Percentiles rank a stretch among this genome's conserved stretches.
Evolutionary conservation across 2,888 invertebrate genomes (phyloP).

Genomic region (Leucozona laternaria): DNA sequence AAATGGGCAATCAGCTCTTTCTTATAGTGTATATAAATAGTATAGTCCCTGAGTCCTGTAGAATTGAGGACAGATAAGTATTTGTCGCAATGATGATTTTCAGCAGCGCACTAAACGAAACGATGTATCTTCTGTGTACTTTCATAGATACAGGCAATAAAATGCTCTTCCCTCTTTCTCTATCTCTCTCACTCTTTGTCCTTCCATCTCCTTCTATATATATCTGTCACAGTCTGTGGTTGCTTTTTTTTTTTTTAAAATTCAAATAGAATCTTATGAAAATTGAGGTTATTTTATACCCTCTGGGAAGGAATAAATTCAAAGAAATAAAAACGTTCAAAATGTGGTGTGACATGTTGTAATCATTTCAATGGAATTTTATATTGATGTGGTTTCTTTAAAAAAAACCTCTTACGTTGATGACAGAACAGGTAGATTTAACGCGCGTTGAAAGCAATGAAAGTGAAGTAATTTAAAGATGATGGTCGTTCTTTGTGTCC

Average conservation of each 20-base stretch:
- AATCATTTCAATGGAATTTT: slow-evolving; percentile 69
- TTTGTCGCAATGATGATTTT: slow-evolving; percentile 73
- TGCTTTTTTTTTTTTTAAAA: slow-evolving; percentile 19
- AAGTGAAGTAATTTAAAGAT: slow-evolving; percentile 8
- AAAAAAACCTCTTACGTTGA: slow-evolving; percentile 53
- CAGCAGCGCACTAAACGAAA: slow-evolving; percentile 61
- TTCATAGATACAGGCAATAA: slow-evolving; percentile 58
- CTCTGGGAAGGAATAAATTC: slow-evolving; percentile 44
- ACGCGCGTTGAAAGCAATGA: slow-evolving; percentile 12
- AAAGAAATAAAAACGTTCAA: slow-evolving; percentile 47
- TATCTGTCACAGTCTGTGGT: slow-evolving; percentile 1
- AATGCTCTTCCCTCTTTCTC: slow-evolving; percentile 41
- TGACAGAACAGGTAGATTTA: slow-evolving; percentile 35
- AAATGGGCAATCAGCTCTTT: slow-evolving; percentile 68
- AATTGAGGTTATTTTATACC: slow-evolving; percentile 49
- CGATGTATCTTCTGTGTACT: slow-evolving; percentile 58
- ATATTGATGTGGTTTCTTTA: slow-evolving; percentile 56
- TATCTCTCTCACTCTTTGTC: background rate
- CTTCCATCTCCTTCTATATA: background rate
- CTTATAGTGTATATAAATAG: background rate
- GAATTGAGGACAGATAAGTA: slow-evolving; percentile 71
- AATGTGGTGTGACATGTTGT: slow-evolving; percentile 58
- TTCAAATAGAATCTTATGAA: slow-evolving; percentile 46
- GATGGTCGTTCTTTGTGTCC: slow-evolving; percentile 7
- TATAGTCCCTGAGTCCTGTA: slow-evolving; percentile 26